These are phyloP conservation scores for Gari tellinella DNA, from an alignment of 2,888 invertebrate species.

Conservation along the genomic window DNA sequence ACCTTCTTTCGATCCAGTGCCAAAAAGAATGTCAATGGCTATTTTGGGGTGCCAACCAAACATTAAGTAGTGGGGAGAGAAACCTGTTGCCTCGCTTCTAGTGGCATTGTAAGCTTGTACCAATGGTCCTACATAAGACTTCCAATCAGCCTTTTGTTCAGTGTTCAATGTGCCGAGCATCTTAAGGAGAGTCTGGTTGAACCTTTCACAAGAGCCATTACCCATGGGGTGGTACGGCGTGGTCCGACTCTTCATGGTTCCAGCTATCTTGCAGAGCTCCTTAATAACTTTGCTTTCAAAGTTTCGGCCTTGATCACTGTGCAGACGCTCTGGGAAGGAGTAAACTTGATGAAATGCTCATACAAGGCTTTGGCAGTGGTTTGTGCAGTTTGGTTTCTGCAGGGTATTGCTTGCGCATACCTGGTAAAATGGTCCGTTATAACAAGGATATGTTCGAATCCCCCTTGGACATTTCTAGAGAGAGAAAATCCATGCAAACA, in stretches of 20 bases:
- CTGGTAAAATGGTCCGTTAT: constrained; percentile 31
- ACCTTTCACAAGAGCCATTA: constrained; percentile 26
- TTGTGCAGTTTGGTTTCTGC: constrained; percentile 18
- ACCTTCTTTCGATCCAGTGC: no score
- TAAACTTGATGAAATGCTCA: constrained; percentile 22
- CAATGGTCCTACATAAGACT: constrained; percentile 11
- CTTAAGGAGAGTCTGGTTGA: constrained; percentile 19
- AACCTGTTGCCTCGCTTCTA: constrained; percentile 14
- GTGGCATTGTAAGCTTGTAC: constrained; percentile 27
- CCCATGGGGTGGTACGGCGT: constrained; percentile 36
- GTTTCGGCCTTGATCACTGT: constrained; percentile 22
- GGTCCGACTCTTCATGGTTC: constrained; percentile 12
- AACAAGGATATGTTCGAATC: constrained; percentile 24
- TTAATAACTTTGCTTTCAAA: no score
- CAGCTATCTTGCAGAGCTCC: constrained; percentile 21
- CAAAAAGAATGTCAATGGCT: constrained; percentile 20
- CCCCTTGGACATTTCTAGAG: constrained; percentile 15
- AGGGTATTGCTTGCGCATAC: constrained; percentile 24
- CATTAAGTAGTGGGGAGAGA: constrained; percentile 29
- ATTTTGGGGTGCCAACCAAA: constrained; percentile 22
- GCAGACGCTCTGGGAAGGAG: constrained; percentile 17
- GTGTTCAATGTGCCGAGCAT: constrained; percentile 21
- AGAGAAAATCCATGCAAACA: constrained; percentile 25
- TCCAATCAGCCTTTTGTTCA: constrained; percentile 9
- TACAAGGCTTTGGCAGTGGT: constrained; percentile 26